Percentiles rank a stretch among this genome's conserved stretches.
These are phyloP conservation scores for Nibea albiflora DNA, from an alignment of 2,113 vertebrate species.

Conservation along the genomic window DNA sequence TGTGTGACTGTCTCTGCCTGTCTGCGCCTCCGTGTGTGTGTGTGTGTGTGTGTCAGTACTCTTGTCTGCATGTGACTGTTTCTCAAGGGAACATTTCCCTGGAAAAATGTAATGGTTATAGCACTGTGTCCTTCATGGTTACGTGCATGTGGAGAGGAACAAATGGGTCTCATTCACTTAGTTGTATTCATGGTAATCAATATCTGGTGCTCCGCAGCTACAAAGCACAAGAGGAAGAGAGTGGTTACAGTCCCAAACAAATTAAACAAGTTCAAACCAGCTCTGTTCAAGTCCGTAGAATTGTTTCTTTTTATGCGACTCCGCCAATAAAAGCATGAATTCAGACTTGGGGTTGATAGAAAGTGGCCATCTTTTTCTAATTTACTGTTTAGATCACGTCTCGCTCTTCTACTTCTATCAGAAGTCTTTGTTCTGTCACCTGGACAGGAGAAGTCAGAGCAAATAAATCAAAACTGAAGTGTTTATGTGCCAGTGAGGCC, in stretches of 20 bases:
- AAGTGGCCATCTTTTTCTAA: too few relatives aligned
- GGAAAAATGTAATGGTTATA: constrained; percentile 27
- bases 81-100: constrained; percentile 51
- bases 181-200: constrained; percentile 4
- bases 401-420: neutral
- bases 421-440: constrained; percentile 7
- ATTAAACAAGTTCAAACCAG: neutral
- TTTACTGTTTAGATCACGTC: neutral
- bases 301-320: neutral
- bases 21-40: constrained; percentile 12
- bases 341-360: neutral
- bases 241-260: neutral
- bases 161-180: neutral
- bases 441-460: constrained; percentile 14
- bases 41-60: constrained; percentile 19
- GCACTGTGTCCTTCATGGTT: neutral
- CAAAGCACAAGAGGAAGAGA: constrained; percentile 7
- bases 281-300: neutral
- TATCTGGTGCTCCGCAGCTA: constrained; percentile 5
- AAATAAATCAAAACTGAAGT: constrained; percentile 32
- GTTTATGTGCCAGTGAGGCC: neutral
- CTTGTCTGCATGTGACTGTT: constrained; percentile 58
- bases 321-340: neutral
- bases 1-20: constrained; percentile 15
- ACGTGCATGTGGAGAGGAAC: constrained; percentile 1